Conservation (phyloP, 2,797 vertebrate genomes). For the Alauda arvensis region DNA sequence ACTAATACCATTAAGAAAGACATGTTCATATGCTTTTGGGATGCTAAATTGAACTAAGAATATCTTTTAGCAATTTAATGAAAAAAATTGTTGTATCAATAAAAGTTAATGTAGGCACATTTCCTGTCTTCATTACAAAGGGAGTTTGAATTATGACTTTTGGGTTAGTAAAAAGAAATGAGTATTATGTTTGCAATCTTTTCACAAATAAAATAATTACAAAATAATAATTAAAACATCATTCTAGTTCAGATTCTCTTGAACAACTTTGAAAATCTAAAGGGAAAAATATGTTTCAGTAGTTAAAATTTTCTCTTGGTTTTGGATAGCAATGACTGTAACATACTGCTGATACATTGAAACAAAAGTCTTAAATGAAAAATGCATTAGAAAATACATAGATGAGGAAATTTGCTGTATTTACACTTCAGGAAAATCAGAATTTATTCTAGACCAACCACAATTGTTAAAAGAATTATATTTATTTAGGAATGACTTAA, state of each 20-base stretch:
- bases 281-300: neutral
- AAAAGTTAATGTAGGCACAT: neutral
- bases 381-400: neutral
- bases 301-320: neutral
- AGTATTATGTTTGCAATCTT: neutral
- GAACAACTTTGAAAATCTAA: neutral
- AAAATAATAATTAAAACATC: neutral
- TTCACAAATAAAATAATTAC: neutral
- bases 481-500: conserved; percentile 23
- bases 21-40: rapidly evolving
- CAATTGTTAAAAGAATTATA: neutral
- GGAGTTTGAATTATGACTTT: neutral
- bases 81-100: neutral
- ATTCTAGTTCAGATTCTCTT: neutral
- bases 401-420: neutral
- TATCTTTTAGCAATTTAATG: neutral
- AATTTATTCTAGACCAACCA: neutral
- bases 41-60: neutral
- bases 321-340: neutral
- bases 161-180: neutral
- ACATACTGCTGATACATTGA: neutral
- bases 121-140: neutral
- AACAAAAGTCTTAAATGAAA: neutral
- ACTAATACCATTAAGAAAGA: neutral
- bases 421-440: neutral